phyloP scores from a whole-genome alignment of 2,888 invertebrate species.

The Ferdinandea cuprea region DNA sequence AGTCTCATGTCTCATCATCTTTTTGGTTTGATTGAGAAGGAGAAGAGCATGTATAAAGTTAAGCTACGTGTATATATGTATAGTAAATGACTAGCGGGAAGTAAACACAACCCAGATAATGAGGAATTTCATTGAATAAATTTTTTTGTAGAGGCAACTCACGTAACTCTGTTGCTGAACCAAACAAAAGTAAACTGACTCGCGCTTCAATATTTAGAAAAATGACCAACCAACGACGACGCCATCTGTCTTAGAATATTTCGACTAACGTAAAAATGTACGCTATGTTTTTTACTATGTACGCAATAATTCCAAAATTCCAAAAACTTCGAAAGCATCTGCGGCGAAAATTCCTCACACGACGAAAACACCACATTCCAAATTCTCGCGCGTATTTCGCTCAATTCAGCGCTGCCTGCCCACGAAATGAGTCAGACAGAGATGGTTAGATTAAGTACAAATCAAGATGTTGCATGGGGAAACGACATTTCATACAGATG shows the following conservation, averaged over 20 bases:
- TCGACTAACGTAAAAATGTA: constrained; percentile 67
- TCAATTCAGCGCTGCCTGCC: constrained; percentile 47
- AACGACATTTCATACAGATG: constrained; percentile 6
- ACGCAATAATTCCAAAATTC: constrained; percentile 71
- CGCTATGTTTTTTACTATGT: constrained; percentile 62
- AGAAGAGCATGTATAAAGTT: no score
- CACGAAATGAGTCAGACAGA: constrained; percentile 4
- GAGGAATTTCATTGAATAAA: constrained; percentile 74
- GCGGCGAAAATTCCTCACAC: constrained; percentile 66
- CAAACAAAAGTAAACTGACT: constrained; percentile 25
- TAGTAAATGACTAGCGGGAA: constrained; percentile 53
- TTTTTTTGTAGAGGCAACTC: constrained; percentile 64
- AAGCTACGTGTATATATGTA: no score
- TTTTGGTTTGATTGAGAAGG: constrained; percentile 31
- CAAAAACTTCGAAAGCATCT: constrained; percentile 66
- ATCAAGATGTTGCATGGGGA: constrained; percentile 16
- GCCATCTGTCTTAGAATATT: constrained; percentile 73
- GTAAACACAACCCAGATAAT: constrained; percentile 73
- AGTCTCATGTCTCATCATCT: no score
- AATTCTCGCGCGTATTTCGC: constrained; percentile 50
- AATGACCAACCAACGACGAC: constrained; percentile 26
- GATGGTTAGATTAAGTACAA: constrained; percentile 9
- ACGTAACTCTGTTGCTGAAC: constrained; percentile 59
- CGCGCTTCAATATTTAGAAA: constrained; percentile 41
- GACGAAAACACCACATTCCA: constrained; percentile 52